Base-by-base conservation (phyloP, 35 echinoderm and acorn worm genomes). In the Amphiura filiformis region DNA sequence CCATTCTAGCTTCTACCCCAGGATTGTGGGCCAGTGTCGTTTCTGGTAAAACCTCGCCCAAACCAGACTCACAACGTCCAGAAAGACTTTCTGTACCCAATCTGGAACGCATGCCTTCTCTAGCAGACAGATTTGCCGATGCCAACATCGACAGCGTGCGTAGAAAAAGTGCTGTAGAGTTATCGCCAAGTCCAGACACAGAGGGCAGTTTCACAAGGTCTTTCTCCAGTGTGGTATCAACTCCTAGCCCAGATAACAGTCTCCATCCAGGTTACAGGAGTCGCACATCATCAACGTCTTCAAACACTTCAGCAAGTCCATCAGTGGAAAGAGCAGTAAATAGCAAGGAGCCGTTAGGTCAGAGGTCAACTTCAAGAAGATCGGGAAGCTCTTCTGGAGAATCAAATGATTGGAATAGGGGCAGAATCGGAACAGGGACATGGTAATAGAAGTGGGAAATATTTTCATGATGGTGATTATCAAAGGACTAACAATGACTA, bases 21-120 rank as follows among this genome's bases (percentile, higher is more conserved):
- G 75, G 76, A 35, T 20, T 88, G 22, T 88, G 86, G 86, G 76
- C 86, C 20, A 78, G 77, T 88, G 78, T 88, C 22, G 86, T 88
- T 11, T 79, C 86, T 35, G 86, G 86, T 33, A 88, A 56, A 34
- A 42, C 78, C 20, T 79, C 76, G 0, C 76, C 76, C 13, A 42
- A 23, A 40, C 57, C 84, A 35, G 26, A 1, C 34, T 47, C 41
- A 4, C 7, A 70, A 23, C 1, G 1, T 1, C 1, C 4, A 2
- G 26, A 3, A 2, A 70, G 61, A 70, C 28, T 70, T 3, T 70
- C 61, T 3, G 61, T 70, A 11, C 44, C 26, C 61, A 70, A 30
- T 23, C 9, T 70, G 15, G 61, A 70, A 18, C 61, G 61, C 7
- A n/a, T 11, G 26, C 11, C 26, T 23, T 15, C 26, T 4, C 61